Evolutionary conservation across 1,140 invertebrate genomes (phyloP).

Genomic region (Lepidotrigona ventralis): DNA sequence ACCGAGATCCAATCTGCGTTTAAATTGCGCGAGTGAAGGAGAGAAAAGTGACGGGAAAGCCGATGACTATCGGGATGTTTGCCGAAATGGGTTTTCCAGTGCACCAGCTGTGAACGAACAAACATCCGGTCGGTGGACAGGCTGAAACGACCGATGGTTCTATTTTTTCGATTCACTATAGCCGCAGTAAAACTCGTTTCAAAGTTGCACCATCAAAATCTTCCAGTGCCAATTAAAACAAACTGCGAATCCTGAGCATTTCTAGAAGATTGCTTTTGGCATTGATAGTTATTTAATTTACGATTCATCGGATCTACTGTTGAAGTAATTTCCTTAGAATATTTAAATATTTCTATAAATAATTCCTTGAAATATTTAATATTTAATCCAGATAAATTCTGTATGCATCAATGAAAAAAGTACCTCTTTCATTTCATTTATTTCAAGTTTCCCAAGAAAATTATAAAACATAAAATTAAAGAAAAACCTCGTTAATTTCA

Average conservation of each 20-base stretch:
- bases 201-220: background rate
- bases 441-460: background rate
- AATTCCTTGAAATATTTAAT: too few species aligned
- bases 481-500: background rate
- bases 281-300: background rate
- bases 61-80: background rate
- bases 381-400: background rate
- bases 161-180: background rate
- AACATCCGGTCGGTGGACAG: constrained; percentile 6
- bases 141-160: background rate
- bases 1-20: background rate
- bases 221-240: background rate
- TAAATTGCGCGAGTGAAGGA: background rate
- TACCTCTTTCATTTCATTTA: background rate
- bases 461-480: too few species aligned
- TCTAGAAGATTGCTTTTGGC: background rate
- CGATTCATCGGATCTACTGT: background rate
- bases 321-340: too few species aligned
- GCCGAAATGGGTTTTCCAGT: background rate
- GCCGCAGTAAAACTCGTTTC: background rate
- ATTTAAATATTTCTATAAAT: too few species aligned
- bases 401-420: too few species aligned
- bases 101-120: background rate
- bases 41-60: background rate
- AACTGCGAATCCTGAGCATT: background rate